phyloP scores from a whole-genome alignment of 2,888 invertebrate species.

The Hecatera dysodea region DNA sequence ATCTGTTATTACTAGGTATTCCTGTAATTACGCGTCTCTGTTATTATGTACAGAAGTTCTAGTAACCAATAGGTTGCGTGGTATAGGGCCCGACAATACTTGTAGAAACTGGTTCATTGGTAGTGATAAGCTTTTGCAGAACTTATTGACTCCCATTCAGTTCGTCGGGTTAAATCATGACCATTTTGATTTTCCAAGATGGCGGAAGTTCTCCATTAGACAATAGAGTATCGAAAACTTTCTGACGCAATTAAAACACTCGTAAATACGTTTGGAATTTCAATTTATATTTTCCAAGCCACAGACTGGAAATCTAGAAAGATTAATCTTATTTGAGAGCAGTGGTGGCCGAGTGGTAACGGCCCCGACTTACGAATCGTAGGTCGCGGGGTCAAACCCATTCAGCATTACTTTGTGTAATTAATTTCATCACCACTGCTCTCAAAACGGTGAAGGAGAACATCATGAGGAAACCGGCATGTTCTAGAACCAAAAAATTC shows the following conservation, averaged over 20 bases:
- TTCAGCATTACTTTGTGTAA: no score
- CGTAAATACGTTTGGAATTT: not conserved
- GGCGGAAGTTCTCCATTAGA: not conserved
- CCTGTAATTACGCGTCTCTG: conserved; percentile 14
- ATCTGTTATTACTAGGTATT: conserved; percentile 22
- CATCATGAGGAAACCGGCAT: no score
- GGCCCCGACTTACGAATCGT: no score
- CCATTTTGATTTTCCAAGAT: not conserved
- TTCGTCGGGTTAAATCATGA: not conserved
- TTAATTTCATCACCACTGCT: no score
- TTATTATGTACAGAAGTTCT: conserved; percentile 1
- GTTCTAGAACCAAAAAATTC: no score
- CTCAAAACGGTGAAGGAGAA: no score
- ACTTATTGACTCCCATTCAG: not conserved
- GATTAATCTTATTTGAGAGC: no score
- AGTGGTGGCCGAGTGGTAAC: no score
- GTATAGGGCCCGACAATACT: not conserved
- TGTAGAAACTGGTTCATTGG: not conserved
- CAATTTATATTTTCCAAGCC: not conserved
- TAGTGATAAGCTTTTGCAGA: not conserved
- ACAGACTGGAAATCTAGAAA: not conserved
- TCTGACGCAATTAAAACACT: conserved; percentile 9
- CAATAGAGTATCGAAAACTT: conserved; percentile 1
- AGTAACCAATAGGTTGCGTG: not conserved
- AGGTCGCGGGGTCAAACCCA: no score